Base-by-base conservation (phyloP, 2,888 invertebrate genomes). In the Eilema depressum region DNA sequence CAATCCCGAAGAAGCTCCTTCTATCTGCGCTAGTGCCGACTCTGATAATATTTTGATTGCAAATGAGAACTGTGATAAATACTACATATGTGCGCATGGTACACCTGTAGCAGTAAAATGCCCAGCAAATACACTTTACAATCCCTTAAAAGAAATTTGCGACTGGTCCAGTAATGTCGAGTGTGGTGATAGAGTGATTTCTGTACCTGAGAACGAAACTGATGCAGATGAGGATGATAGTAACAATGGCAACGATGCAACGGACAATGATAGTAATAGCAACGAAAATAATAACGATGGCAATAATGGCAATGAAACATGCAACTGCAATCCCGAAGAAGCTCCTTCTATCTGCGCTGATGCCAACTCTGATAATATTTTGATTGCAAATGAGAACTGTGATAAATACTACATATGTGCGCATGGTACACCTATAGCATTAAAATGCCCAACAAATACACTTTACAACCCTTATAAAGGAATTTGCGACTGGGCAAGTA, bases 41-140 rank as follows among this genome's bases (percentile, higher is more conserved):
- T 85, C 87, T 3, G 80, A 88, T 3, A 86, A 84, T 4, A 69
- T 78, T 5, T 68, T 87, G 0, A 71, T 88, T 2, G 86, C 88
- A 7, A 85, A 89, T 61, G 86, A 88, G 37, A 12, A 37, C 37
- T 37, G 37, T 37, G 37, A 37, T 12, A 37, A 37, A 37, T 37
- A 37, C 37, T 37, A 37, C 37, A 37, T 37, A 37, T 37, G 37
- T 37, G 37, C 37, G 12, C 37, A 37, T 37, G 37, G 37, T 12
- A 37, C 2, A 12, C 37, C 37, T 12, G 37, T 37, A 12, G 12
- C 37, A 12, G 2, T 37, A 12, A 37, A 37, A 37, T 37, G 37
- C 12, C 37, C 37, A 37, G 11, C 37, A 37, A 11, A 37, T 37
- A 37, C 37, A 37, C 37, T 37, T 11, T 37, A 37, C 37, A 37